These are phyloP conservation scores for Argyrosomus regius DNA, from an alignment of 2,797 vertebrate genomes.

Conservation along the genomic window DNA sequence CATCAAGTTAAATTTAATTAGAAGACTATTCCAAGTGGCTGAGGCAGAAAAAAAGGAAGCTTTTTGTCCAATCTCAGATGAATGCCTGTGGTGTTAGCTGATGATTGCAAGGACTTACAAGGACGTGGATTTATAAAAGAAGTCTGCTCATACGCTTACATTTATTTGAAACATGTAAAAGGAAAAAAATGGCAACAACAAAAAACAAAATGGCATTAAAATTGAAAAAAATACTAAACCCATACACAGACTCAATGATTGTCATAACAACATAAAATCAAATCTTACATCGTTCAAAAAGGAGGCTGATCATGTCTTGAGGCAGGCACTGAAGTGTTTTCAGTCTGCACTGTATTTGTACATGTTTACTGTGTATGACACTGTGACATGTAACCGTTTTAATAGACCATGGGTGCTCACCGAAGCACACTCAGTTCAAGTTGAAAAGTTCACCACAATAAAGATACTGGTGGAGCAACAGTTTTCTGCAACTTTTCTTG, in stretches of 20 bases:
- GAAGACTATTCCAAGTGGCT: background rate
- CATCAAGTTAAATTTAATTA: background rate
- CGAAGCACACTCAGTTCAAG: background rate
- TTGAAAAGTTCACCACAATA: constrained; percentile 31
- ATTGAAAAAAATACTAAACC: too few relatives aligned
- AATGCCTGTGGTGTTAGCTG: background rate
- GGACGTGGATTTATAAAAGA: background rate
- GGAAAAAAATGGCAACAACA: too few relatives aligned
- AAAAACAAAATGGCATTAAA: too few relatives aligned
- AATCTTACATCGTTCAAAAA: too few relatives aligned
- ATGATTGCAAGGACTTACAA: background rate
- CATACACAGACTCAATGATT: too few relatives aligned
- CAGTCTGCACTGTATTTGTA: background rate
- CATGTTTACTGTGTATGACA: background rate
- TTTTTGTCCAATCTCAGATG: background rate
- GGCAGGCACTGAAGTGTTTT: background rate
- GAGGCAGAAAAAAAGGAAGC: background rate
- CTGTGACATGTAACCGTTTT: background rate
- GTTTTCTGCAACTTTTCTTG: constrained; percentile 16
- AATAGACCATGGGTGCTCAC: background rate
- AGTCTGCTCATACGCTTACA: background rate
- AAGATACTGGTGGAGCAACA: constrained; percentile 19
- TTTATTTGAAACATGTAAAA: too few relatives aligned
- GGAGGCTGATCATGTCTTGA: too few relatives aligned
- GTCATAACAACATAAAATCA: too few relatives aligned